Conservation (phyloP, 2,888 invertebrate genomes). For the Steinernema hermaphroditum region DNA sequence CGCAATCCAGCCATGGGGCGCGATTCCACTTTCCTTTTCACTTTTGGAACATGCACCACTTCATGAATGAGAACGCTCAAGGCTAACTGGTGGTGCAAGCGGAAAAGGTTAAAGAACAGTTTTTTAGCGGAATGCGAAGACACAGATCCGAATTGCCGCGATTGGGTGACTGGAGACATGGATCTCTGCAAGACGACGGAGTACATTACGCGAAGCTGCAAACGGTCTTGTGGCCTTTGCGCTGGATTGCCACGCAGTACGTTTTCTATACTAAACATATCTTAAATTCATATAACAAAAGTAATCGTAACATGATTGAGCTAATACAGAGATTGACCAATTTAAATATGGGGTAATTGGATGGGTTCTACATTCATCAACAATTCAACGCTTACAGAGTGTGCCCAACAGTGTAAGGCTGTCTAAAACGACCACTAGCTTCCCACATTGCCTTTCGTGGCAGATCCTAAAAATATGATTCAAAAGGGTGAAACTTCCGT, state of each 20-base stretch:
- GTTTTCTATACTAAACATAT: slow-evolving; percentile 11
- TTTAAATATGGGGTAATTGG: too few species aligned
- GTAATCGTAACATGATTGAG: too few species aligned
- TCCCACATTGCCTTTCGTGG: too few species aligned
- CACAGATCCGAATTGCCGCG: slow-evolving; percentile 54
- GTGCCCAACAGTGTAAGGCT: too few species aligned
- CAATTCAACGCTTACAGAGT: too few species aligned
- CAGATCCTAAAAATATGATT: too few species aligned
- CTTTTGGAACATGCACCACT: slow-evolving; percentile 23
- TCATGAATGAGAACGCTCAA: not conserved
- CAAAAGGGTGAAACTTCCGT: too few species aligned
- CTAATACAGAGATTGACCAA: too few species aligned
- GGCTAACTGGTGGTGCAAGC: not conserved
- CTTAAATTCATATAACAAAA: not conserved
- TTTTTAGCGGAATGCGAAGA: slow-evolving; percentile 39
- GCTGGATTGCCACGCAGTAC: slow-evolving; percentile 51
- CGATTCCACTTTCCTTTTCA: slow-evolving; percentile 14
- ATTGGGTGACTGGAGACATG: slow-evolving; percentile 59
- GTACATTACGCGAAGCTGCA: slow-evolving; percentile 57
- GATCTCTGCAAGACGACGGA: slow-evolving; percentile 54
- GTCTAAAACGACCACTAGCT: too few species aligned
- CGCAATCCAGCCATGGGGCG: not conserved
- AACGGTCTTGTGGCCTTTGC: slow-evolving; percentile 57
- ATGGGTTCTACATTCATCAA: too few species aligned
- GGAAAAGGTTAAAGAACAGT: not conserved